These are phyloP conservation scores for Strix uralensis DNA, from an alignment of 2,113 vertebrate genomes.

Conservation along the genomic window DNA sequence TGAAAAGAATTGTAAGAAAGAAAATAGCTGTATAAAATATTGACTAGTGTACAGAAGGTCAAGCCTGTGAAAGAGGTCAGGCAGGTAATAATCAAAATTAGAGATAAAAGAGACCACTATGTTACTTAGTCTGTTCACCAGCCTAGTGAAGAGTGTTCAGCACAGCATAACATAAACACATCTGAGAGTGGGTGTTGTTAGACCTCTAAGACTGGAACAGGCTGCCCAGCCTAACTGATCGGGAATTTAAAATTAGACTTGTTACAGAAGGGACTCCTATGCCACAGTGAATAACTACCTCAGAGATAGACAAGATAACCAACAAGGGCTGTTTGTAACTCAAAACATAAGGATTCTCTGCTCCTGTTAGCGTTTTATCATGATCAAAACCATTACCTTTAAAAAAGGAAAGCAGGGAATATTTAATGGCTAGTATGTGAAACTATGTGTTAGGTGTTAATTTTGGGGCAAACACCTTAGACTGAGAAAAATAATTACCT, in stretches of 20 bases:
- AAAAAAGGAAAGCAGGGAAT: background rate
- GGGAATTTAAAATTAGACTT: background rate
- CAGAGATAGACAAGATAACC: background rate
- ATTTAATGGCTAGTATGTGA: background rate
- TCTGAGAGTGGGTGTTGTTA: background rate
- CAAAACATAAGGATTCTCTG: background rate
- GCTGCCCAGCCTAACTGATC: background rate
- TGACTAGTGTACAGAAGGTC: background rate
- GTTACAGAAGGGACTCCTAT: background rate
- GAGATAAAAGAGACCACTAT: background rate
- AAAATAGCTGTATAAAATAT: background rate
- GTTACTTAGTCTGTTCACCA: background rate
- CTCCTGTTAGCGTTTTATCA: background rate
- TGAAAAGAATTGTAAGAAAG: background rate
- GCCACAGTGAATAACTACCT: background rate
- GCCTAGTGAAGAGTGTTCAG: background rate
- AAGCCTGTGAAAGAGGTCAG: background rate
- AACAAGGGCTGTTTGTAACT: background rate
- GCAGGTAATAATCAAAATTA: slow-evolving; percentile 17
- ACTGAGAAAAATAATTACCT: background rate
- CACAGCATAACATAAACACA: background rate
- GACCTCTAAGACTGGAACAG: background rate
- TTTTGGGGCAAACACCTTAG: background rate
- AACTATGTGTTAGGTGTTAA: background rate
- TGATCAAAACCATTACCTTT: background rate